Base-by-base conservation (phyloP, 2,797 vertebrate species). In the Onychomys leucogaster region DNA sequence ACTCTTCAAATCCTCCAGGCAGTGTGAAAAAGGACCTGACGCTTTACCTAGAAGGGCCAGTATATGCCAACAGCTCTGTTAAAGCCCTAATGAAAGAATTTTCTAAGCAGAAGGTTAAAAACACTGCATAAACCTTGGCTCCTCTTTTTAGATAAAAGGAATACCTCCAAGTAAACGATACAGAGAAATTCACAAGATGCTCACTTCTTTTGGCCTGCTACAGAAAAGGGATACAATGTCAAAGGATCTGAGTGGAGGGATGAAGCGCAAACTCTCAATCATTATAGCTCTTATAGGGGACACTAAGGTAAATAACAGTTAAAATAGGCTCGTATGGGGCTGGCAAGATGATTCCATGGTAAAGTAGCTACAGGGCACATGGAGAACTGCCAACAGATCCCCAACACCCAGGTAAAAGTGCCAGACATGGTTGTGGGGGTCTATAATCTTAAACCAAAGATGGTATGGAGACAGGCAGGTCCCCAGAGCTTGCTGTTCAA, bases 241-340 rank as follows among this genome's bases (percentile, higher is more conserved):
- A 69, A 99, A 99, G 98, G 99, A 99, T 0, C 99, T 99, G 17
- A 99, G 99, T 0, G 99, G 99, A 0, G 99, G 99, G 96, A 99
- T 99, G 99, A 99, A 99, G 97, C 99, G 99, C 96, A 99, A 99
- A 96, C 99, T 99, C 32, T 99, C 99, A 61, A 99, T 99, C 8
- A 99, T 99, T 94, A 99, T 99, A 1, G 99, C 99, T 23, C 99
- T 99, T 96, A 99, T 99, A 0, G 99, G 99, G 75, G 99, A 99
- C 97, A 99, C 99, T 89, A 99, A 99, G 99, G 99, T 99, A 97
- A 78, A 46, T 63, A 27, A 73, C n/a, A 89, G 71, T 89, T 37
- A 34, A 37, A 57, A 32, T 2, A 2, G 34, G 49, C 52, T 55
- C 49, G 10, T 27, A 13, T 86, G 65, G 46, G 46, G 46, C 34